A percentile compares a stretch with the other conserved stretches of the same genome.
phyloP scores from a whole-genome alignment of 2,888 invertebrate species.

The Mythimna lalbum region DNA sequence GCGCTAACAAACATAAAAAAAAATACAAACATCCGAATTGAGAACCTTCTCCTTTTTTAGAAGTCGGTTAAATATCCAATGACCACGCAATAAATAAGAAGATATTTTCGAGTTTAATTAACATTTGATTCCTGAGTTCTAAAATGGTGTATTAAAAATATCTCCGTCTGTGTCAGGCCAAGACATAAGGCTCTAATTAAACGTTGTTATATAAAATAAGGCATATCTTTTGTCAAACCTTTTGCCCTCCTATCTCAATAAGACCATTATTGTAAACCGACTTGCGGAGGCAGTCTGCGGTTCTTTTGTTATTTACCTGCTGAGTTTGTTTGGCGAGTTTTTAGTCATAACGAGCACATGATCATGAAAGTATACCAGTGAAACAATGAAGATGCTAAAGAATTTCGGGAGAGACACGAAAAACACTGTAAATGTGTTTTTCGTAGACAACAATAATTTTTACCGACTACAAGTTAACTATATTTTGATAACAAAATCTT shows the following conservation, averaged over 20 bases:
- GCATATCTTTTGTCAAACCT: constrained; percentile 34
- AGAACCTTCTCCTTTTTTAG: too few species aligned
- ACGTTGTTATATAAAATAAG: constrained; percentile 8
- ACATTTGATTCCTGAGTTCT: neutral
- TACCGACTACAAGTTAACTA: neutral
- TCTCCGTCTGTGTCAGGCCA: neutral
- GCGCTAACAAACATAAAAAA: too few species aligned
- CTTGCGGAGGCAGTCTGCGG: constrained; percentile 9
- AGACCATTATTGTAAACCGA: constrained; percentile 13
- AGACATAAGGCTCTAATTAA: constrained; percentile 2
- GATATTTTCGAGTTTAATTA: neutral
- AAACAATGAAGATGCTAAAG: neutral
- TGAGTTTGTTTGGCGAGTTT: constrained; percentile 26
- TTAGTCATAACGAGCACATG: constrained; percentile 12
- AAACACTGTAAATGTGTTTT: neutral
- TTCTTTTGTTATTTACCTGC: constrained; percentile 18
- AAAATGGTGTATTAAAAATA: neutral
- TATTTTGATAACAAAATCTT: neutral
- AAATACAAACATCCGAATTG: too few species aligned
- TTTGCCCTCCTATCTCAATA: constrained; percentile 29
- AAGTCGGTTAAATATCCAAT: constrained; percentile 8
- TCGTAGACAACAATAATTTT: too few species aligned
- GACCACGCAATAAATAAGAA: neutral
- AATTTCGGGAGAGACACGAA: neutral
- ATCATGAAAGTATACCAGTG: neutral